These are phyloP conservation scores for Montipora cactus DNA, from an alignment of 64 coral and sea anemone species.

Conservation along the genomic window DNA sequence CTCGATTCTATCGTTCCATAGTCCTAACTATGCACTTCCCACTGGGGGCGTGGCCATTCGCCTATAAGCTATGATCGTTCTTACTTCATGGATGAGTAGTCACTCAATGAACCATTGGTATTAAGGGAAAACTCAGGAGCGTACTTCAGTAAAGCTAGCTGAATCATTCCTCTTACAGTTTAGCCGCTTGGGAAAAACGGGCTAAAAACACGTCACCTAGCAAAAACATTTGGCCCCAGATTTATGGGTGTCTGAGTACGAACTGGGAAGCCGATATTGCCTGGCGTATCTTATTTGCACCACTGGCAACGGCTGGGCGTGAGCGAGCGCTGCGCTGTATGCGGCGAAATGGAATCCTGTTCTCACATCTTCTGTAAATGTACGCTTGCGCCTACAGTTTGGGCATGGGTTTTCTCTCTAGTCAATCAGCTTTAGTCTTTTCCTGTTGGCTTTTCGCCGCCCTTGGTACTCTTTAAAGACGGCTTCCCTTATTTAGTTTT, in stretches of 20 bases:
- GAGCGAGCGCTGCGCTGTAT: neutral
- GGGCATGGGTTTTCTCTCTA: neutral
- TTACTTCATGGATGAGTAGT: no score
- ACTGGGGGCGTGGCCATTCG: no score
- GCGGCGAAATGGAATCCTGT: neutral
- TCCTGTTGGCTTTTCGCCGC: no score
- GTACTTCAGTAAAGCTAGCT: no score
- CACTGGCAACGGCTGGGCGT: neutral
- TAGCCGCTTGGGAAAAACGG: neutral
- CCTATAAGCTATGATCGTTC: no score
- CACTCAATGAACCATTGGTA: no score
- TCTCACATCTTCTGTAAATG: neutral
- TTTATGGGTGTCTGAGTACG: slow-evolving; percentile 12
- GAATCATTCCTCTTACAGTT: no score
- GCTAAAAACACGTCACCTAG: neutral
- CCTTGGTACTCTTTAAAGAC: no score
- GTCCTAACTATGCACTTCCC: no score
- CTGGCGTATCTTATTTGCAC: neutral
- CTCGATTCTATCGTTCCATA: no score
- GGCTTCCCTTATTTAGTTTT: no score
- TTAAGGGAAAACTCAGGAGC: no score
- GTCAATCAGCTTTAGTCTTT: neutral
- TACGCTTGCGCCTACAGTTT: neutral
- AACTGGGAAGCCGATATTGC: slow-evolving; percentile 3
- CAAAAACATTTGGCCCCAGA: neutral